Evolutionary conservation across 2,113 vertebrate species (phyloP).

Genomic region (Camelus bactrianus): DNA sequence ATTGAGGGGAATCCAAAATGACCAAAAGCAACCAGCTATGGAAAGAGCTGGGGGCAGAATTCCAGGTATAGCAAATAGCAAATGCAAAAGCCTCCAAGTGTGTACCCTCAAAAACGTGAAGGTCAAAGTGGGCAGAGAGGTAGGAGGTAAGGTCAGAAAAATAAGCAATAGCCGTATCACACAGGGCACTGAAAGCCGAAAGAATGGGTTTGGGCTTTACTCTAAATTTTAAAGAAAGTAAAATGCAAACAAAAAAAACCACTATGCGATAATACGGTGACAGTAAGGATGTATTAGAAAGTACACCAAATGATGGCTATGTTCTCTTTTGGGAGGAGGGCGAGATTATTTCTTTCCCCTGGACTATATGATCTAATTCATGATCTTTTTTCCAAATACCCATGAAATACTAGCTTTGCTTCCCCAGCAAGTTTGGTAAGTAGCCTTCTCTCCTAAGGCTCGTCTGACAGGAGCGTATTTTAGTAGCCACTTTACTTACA

Average conservation of each 20-base stretch:
- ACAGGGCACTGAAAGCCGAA: background rate
- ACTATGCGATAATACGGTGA: background rate
- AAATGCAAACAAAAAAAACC: constrained; percentile 46
- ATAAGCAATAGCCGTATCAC: background rate
- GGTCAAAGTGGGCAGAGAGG: background rate
- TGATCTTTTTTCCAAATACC: background rate
- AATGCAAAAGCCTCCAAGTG: background rate
- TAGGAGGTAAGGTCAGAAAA: background rate
- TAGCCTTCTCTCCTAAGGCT: background rate
- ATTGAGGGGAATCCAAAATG: background rate
- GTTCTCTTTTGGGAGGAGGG: background rate
- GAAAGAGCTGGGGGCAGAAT: background rate
- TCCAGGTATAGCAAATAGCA: constrained; percentile 1
- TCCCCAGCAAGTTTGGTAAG: background rate
- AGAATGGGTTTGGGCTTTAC: background rate
- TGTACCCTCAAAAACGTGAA: background rate
- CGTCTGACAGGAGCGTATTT: background rate
- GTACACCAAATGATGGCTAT: background rate
- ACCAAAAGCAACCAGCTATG: background rate
- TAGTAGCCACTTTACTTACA: background rate
- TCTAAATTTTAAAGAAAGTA: constrained; percentile 13
- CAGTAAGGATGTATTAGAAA: background rate
- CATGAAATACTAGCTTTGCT: background rate
- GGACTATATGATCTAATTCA: background rate
- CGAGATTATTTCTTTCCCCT: background rate